phyloP scores from a whole-genome alignment of 2,113 vertebrate genomes.

The Telmatochromis sp. region DNA sequence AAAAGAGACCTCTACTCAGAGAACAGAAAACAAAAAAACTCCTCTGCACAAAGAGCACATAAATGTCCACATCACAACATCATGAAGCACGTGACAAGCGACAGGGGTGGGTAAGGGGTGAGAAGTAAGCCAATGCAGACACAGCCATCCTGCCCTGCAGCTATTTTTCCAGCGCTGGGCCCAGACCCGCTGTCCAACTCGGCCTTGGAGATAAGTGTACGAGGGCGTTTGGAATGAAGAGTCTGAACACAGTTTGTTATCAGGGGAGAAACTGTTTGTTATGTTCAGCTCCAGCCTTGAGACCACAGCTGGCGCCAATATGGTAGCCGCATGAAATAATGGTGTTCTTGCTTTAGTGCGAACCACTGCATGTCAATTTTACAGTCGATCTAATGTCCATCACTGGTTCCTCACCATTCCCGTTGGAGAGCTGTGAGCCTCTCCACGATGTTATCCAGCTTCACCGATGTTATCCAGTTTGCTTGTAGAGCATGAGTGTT shows the following conservation, averaged over 20 bases:
- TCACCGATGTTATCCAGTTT: not conserved
- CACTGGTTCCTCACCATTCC: accelerated
- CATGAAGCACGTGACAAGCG: no score
- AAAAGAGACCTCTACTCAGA: not conserved
- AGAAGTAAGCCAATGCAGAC: not conserved
- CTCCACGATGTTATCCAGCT: accelerated
- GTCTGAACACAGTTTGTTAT: not conserved
- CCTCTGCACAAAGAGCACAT: accelerated
- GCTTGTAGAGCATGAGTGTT: no score
- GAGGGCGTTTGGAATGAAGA: not conserved
- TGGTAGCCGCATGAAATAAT: not conserved
- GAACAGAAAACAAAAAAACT: no score
- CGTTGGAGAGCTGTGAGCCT: not conserved
- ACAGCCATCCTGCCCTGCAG: not conserved
- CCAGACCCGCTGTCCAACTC: accelerated
- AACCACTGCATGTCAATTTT: not conserved
- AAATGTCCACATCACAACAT: no score
- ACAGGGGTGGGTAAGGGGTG: not conserved
- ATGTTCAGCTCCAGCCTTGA: not conserved
- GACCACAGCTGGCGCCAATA: accelerated
- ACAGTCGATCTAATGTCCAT: not conserved
- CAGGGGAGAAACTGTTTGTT: not conserved
- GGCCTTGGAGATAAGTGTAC: not conserved
- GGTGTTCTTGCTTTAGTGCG: not conserved
- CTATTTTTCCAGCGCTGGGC: not conserved